Evolutionary conservation across 1,140 invertebrate genomes (phyloP).

Genomic region (Drosophila pectinifera): DNA sequence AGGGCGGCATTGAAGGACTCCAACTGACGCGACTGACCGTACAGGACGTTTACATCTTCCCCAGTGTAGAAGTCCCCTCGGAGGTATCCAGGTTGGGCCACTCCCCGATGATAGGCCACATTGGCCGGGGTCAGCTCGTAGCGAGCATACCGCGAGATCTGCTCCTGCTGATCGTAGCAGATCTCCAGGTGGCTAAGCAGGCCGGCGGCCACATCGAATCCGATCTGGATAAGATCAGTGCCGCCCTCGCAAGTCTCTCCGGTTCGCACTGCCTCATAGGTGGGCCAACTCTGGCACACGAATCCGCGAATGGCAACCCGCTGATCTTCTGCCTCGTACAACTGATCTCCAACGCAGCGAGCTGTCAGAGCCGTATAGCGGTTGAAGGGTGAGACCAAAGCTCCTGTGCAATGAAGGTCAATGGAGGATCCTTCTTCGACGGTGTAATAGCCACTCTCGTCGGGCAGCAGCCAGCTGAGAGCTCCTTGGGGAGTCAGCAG

Average conservation of each 20-base stretch:
- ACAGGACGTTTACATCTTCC: constrained; percentile 67
- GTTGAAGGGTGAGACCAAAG: constrained; percentile 53
- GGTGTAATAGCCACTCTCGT: constrained; percentile 48
- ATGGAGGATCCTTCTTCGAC: constrained; percentile 52
- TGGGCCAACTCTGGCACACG: constrained; percentile 65
- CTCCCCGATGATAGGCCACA: constrained; percentile 60
- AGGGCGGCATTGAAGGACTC: constrained; percentile 39
- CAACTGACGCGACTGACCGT: constrained; percentile 56
- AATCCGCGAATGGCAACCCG: constrained; percentile 46
- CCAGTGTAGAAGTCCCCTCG: constrained; percentile 61
- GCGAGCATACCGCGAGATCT: constrained; percentile 64
- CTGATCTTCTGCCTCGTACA: constrained; percentile 49
- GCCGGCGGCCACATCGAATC: constrained; percentile 66
- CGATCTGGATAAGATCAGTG: constrained; percentile 64
- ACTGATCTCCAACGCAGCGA: constrained; percentile 46
- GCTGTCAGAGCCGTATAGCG: constrained; percentile 60
- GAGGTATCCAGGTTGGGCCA: constrained; percentile 70
- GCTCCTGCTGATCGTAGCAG: constrained; percentile 57
- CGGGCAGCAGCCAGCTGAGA: constrained; percentile 59
- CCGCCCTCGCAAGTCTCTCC: constrained; percentile 56
- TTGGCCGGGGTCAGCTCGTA: constrained; percentile 64
- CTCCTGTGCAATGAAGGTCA: constrained; percentile 68
- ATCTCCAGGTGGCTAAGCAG: constrained; percentile 61
- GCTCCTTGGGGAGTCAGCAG: constrained; percentile 56
- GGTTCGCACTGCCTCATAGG: constrained; percentile 63